Evolutionary conservation across 2,888 invertebrate species (phyloP).

Genomic region (Chymomyza fuscimana): DNA sequence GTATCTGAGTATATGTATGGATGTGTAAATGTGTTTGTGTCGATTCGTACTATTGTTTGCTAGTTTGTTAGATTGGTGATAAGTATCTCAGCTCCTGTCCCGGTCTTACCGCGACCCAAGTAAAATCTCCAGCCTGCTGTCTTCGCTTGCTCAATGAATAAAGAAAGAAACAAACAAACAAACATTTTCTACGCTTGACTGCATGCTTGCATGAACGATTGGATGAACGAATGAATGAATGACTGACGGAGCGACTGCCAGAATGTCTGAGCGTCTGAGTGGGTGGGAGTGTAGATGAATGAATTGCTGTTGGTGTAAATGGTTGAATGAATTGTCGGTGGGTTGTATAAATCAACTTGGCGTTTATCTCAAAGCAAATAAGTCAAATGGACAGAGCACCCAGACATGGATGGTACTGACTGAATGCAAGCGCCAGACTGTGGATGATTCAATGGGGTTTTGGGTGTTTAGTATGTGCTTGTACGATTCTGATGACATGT

Average conservation of each 20-base stretch:
- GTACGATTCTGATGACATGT: constrained; percentile 56
- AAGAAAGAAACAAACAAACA: constrained; percentile 67
- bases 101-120: constrained; percentile 21
- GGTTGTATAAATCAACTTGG: constrained; percentile 72
- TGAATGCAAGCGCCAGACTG: constrained; percentile 13
- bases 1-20: constrained; percentile 13
- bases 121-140: background rate
- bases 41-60: constrained; percentile 53
- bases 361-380: constrained; percentile 73
- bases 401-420: constrained; percentile 46
- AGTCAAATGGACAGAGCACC: constrained; percentile 68
- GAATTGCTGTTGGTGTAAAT: constrained; percentile 59
- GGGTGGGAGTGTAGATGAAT: background rate
- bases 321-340: constrained; percentile 73
- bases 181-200: constrained; percentile 65
- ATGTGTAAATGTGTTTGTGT: background rate
- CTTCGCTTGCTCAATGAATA: constrained; percentile 62
- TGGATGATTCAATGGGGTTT: background rate
- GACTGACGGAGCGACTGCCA: too few species aligned
- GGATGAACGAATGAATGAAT: constrained; percentile 42
- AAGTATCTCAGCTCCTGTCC: constrained; percentile 42
- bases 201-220: constrained; percentile 51
- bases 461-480: background rate
- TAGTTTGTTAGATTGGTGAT: constrained; percentile 56
- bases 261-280: too few species aligned